Conservation (phyloP, 2,888 invertebrate species). For the Bibio marci region DNA sequence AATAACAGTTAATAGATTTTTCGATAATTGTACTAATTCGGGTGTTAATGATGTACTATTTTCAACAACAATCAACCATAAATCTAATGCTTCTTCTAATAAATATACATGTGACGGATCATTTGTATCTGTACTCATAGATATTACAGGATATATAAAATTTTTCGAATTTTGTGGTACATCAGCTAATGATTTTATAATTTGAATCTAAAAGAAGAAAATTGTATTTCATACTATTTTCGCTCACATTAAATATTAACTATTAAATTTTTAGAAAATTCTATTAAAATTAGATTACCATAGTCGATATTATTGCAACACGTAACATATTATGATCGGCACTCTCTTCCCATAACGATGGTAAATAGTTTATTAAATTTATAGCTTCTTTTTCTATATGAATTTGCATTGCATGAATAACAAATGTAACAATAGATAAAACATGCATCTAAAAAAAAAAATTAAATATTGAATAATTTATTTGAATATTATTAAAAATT, state of each 20-base stretch:
- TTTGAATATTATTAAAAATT: background rate
- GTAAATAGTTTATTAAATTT: slow-evolving; percentile 65
- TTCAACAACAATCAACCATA: slow-evolving; percentile 76
- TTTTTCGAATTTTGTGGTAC: slow-evolving; percentile 39
- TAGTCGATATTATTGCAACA: slow-evolving; percentile 75
- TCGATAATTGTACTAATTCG: slow-evolving; percentile 52
- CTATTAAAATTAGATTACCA: too few species aligned
- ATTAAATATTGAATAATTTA: background rate
- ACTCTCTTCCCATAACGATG: slow-evolving; percentile 76
- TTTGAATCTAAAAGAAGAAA: slow-evolving; percentile 34
- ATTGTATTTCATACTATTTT: slow-evolving; percentile 4
- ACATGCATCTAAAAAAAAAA: slow-evolving; percentile 57
- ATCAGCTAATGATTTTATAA: slow-evolving; percentile 56
- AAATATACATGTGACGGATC: slow-evolving; percentile 76
- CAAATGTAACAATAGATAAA: slow-evolving; percentile 72
- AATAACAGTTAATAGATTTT: slow-evolving; percentile 55
- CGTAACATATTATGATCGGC: slow-evolving; percentile 76
- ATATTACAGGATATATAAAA: slow-evolving; percentile 50
- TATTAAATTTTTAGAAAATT: background rate
- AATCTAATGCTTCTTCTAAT: slow-evolving; percentile 77
- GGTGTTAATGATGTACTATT: slow-evolving; percentile 48
- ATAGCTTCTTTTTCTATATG: slow-evolving; percentile 47
- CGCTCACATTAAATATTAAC: slow-evolving; percentile 1
- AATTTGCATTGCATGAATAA: slow-evolving; percentile 71
- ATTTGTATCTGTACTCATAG: slow-evolving; percentile 57